A percentile compares a stretch with the other conserved stretches of the same genome.
phyloP scores from a whole-genome alignment of 2,888 invertebrate species.

The Protophormia terraenovae region DNA sequence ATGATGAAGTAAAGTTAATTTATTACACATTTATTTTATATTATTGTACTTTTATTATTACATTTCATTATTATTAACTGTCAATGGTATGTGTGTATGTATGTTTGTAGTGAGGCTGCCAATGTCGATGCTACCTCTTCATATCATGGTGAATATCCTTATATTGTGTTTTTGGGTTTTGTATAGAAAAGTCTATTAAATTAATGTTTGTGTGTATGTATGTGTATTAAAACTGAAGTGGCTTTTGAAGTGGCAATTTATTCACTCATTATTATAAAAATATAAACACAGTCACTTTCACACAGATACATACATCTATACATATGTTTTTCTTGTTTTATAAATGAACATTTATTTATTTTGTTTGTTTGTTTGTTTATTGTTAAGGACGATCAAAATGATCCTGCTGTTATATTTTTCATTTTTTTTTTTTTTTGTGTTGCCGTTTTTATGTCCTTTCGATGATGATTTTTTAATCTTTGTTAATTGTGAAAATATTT shows the following conservation, averaged over 20 bases:
- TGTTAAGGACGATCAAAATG: constrained; percentile 47
- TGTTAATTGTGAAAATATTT: constrained; percentile 80
- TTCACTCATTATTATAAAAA: constrained; percentile 26
- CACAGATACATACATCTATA: constrained; percentile 56
- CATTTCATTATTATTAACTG: constrained; percentile 44
- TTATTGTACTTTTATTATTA: constrained; percentile 58
- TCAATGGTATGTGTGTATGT: constrained; percentile 6
- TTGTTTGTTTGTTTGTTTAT: constrained; percentile 38
- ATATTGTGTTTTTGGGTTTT: constrained; percentile 8
- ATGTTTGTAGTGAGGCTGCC: constrained; percentile 34
- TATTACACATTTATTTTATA: constrained; percentile 68
- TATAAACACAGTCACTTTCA: constrained; percentile 46
- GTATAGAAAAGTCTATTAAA: constrained; percentile 53
- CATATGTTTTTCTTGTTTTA: constrained; percentile 40
- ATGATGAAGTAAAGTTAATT: constrained; percentile 68
- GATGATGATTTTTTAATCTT: constrained; percentile 75
- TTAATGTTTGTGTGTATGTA: constrained; percentile 55
- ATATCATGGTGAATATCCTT: constrained; percentile 1
- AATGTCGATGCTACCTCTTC: not conserved
- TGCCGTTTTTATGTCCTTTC: constrained; percentile 61
- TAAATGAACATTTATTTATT: constrained; percentile 44
- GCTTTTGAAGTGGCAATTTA: constrained; percentile 63
- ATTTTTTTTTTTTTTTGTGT: too few relatives aligned
- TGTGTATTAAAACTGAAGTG: constrained; percentile 61
- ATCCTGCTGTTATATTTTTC: constrained; percentile 67